Evolutionary conservation across 2,113 vertebrate species (phyloP).

Genomic region (Archilochus colubris): DNA sequence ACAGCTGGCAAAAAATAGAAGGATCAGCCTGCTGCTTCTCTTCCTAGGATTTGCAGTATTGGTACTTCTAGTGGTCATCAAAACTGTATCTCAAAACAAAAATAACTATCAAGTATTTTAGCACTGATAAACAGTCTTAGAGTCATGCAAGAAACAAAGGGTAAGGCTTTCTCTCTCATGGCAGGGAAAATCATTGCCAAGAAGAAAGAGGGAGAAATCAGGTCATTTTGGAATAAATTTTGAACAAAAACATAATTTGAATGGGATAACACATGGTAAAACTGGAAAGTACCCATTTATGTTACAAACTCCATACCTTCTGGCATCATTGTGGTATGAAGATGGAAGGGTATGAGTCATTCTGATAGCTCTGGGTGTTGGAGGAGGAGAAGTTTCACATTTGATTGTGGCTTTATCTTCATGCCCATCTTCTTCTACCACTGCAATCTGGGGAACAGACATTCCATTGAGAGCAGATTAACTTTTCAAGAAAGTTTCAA

Average conservation of each 20-base stretch:
- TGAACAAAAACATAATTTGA: neutral
- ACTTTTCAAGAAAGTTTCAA: neutral
- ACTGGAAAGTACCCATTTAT: neutral
- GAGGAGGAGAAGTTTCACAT: constrained; percentile 97
- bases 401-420: constrained; percentile 99
- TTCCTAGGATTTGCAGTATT: neutral
- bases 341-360: constrained; percentile 97
- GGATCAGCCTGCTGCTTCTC: neutral
- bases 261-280: fast-evolving
- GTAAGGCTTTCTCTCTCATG: neutral
- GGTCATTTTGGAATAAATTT: neutral
- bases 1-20: neutral
- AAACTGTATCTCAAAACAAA: neutral
- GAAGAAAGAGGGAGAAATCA: neutral
- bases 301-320: constrained; percentile 78
- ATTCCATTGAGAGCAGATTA: neutral
- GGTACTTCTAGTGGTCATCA: neutral
- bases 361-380: constrained; percentile 91
- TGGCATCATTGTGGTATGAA: constrained; percentile 93
- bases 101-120: neutral
- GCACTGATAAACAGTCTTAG: neutral
- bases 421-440: constrained; percentile 93
- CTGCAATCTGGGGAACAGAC: constrained; percentile 82
- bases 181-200: neutral
- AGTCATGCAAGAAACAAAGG: neutral